Evolutionary conservation across 2,113 vertebrate genomes (phyloP).

Genomic region (Dascyllus trimaculatus): DNA sequence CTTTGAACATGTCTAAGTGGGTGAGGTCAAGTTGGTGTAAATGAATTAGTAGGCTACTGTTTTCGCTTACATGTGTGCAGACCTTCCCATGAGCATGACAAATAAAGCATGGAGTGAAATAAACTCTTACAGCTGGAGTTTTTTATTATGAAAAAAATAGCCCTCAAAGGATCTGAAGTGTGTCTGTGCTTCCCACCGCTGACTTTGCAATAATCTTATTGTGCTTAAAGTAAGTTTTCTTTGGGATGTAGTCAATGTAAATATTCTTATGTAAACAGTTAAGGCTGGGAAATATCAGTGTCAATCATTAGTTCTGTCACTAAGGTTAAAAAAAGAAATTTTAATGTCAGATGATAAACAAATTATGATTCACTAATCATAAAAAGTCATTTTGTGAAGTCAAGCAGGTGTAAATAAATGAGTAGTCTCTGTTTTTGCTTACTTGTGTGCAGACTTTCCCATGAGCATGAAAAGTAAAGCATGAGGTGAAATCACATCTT

Average conservation of each 20-base stretch:
- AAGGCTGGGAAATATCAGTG: neutral
- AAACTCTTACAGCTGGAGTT: conserved; percentile 1
- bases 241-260: rapidly evolving
- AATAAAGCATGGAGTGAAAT: conserved; percentile 26
- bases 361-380: neutral
- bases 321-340: neutral
- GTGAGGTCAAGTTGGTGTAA: conserved; percentile 59
- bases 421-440: too few species aligned
- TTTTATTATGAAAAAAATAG: conserved; percentile 8
- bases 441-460: too few species aligned
- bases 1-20: conserved; percentile 49
- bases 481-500: too few species aligned
- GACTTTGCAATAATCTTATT: neutral
- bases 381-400: neutral
- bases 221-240: neutral
- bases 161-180: neutral
- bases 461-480: too few species aligned
- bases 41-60: conserved; percentile 60
- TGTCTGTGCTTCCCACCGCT: neutral
- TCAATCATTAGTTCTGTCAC: neutral
- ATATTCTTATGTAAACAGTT: neutral
- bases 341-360: neutral
- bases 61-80: conserved; percentile 33
- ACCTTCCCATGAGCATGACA: conserved; percentile 11
- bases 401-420: too few species aligned